These are phyloP conservation scores for rat (Rattus norvegicus) DNA, from an alignment of 2,113 vertebrate genomes.

Conservation along the genomic window DNA sequence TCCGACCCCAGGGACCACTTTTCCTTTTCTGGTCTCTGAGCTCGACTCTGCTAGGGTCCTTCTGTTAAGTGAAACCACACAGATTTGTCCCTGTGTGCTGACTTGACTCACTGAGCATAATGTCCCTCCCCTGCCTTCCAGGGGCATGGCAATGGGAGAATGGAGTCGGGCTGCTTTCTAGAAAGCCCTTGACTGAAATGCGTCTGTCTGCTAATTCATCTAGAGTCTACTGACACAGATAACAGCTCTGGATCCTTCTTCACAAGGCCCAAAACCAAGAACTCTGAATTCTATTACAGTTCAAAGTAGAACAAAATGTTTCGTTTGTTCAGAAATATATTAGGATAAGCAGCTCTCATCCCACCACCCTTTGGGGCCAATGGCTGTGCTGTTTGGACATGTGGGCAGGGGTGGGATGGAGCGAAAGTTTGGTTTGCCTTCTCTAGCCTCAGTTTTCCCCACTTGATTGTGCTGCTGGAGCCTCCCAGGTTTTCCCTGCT, in stretches of 20 bases:
- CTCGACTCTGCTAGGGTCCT: background rate
- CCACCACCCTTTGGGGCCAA: background rate
- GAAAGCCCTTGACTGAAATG: conserved; percentile 19
- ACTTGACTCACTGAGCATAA: background rate
- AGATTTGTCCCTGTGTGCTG: background rate
- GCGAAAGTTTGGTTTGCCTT: background rate
- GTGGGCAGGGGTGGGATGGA: background rate
- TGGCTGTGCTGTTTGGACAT: background rate
- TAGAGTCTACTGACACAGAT: background rate
- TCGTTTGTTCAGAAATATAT: background rate
- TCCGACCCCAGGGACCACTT: fast-evolving
- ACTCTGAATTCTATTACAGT: background rate
- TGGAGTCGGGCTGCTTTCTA: background rate
- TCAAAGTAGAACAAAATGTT: background rate
- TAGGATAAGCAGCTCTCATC: too few relatives aligned
- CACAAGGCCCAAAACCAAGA: background rate
- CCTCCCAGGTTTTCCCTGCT: background rate
- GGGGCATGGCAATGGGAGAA: background rate
- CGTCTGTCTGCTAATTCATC: background rate
- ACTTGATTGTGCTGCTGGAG: background rate
- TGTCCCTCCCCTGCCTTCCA: background rate
- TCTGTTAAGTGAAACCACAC: background rate
- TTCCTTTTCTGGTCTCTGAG: background rate
- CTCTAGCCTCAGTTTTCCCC: conserved; percentile 33
- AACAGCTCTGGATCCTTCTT: background rate